Conservation (phyloP, 2,797 vertebrate species). For the Centropyge bicolor region DNA sequence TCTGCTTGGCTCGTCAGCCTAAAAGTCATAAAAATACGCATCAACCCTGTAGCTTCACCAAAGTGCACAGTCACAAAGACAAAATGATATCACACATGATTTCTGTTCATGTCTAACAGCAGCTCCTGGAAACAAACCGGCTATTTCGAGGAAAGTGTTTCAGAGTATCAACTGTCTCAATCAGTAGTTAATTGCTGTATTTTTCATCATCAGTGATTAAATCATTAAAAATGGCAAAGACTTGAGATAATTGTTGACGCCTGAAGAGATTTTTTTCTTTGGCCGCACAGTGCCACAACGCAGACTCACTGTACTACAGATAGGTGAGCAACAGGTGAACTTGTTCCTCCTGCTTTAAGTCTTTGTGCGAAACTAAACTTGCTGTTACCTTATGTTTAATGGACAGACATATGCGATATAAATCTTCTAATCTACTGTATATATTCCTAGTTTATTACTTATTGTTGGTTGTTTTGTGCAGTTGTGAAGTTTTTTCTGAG, state of each 20-base stretch:
- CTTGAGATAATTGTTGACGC: constrained; percentile 22
- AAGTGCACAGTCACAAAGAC: constrained; percentile 4
- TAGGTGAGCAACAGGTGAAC: no score
- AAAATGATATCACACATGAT: not conserved
- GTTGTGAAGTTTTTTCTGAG: no score
- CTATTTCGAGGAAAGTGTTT: constrained; percentile 35
- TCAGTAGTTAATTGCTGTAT: constrained; percentile 43
- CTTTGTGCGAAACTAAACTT: no score
- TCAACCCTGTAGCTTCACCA: not conserved
- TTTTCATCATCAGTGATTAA: constrained; percentile 46
- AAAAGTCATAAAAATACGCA: not conserved
- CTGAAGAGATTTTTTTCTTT: not conserved
- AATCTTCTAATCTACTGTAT: no score
- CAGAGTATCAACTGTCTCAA: constrained; percentile 4
- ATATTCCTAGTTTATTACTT: no score
- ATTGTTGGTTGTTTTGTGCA: no score
- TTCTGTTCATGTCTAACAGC: not conserved
- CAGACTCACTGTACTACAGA: no score
- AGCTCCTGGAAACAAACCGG: constrained; percentile 18
- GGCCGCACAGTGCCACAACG: no score
- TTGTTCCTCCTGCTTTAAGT: no score
- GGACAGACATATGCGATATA: no score
- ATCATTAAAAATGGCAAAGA: constrained; percentile 30
- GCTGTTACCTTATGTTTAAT: no score
- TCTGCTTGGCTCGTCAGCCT: constrained; percentile 14